These are phyloP conservation scores for Phalacrocorax pelagicus DNA, from an alignment of 2,113 vertebrate genomes.

Conservation along the genomic window DNA sequence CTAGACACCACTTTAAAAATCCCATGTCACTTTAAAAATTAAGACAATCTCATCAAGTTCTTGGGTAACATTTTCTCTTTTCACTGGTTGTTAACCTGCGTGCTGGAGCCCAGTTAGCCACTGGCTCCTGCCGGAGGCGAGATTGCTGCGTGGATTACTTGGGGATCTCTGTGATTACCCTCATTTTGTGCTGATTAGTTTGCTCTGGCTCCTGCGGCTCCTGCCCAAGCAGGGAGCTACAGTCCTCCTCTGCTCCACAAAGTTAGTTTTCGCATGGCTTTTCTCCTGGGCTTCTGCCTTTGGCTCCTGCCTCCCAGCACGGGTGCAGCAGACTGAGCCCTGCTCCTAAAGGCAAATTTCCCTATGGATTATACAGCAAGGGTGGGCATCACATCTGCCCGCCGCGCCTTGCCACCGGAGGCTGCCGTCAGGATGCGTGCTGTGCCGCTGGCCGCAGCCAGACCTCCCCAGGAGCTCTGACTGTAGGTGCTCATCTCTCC, in stretches of 20 bases:
- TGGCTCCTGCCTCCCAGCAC: neutral
- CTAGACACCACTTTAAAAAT: neutral
- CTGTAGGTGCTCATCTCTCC: neutral
- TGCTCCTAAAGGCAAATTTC: neutral
- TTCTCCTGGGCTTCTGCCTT: neutral
- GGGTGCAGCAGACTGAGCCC: neutral
- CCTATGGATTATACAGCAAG: rapidly evolving
- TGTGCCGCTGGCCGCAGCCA: neutral
- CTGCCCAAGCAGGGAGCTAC: neutral
- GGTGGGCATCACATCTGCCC: neutral
- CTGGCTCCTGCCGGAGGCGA: neutral
- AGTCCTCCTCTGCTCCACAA: neutral
- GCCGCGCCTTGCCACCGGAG: rapidly evolving
- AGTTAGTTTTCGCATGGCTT: neutral
- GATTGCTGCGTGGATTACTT: neutral
- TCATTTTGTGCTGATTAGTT: neutral
- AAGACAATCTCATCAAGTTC: neutral
- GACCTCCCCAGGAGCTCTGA: neutral
- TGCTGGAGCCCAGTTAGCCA: neutral
- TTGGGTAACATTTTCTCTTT: neutral
- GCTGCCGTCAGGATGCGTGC: neutral
- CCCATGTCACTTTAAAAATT: neutral
- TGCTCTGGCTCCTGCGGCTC: neutral
- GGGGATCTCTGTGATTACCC: neutral
- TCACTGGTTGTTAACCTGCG: neutral